Conservation (phyloP, 2,113 vertebrate species). For the Saiga tatarica region DNA sequence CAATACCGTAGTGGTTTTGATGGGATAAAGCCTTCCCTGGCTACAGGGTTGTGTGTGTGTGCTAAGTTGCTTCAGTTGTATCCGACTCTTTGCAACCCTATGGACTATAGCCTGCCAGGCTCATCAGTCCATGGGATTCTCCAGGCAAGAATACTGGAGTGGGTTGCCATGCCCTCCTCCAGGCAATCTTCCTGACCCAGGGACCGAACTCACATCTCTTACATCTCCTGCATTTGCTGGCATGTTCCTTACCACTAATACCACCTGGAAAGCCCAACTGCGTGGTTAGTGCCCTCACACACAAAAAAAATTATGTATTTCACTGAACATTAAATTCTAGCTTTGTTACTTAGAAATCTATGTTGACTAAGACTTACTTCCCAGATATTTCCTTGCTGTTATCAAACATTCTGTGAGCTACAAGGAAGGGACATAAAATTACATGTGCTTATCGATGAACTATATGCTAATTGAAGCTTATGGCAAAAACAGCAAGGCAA, state of each 20-base stretch:
- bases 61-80: not conserved
- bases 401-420: not conserved
- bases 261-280: not conserved
- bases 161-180: not conserved
- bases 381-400: not conserved
- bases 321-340: not conserved
- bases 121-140: not conserved
- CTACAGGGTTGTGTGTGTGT: not conserved
- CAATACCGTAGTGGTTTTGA: not conserved
- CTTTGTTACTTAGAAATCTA: not conserved
- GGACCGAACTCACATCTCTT: not conserved
- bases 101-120: rapidly evolving
- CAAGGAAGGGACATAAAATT: not conserved
- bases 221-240: not conserved
- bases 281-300: not conserved
- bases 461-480: not conserved
- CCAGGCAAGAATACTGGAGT: not conserved
- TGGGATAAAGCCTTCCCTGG: not conserved
- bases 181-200: not conserved
- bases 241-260: not conserved
- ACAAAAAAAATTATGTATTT: not conserved
- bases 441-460: not conserved
- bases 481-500: not conserved
- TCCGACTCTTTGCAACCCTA: not conserved
- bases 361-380: not conserved